phyloP scores from a whole-genome alignment of 2,113 vertebrate genomes.

The Tinamus guttatus region DNA sequence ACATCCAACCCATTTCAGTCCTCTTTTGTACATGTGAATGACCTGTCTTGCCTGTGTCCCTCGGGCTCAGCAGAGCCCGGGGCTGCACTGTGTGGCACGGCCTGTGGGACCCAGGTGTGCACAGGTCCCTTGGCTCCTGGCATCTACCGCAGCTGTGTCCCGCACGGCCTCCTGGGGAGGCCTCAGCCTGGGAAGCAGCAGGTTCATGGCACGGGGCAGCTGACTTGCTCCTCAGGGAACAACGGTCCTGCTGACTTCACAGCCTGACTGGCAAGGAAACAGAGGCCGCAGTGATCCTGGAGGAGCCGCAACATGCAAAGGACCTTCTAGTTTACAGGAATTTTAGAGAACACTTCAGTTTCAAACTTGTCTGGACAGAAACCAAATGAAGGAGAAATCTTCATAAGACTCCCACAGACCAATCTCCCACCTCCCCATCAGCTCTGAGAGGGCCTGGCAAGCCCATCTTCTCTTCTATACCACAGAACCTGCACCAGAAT shows the following conservation, averaged over 20 bases:
- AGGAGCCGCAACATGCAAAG: fast-evolving
- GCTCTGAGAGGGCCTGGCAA: background rate
- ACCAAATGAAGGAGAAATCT: background rate
- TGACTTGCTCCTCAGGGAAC: background rate
- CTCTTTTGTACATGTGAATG: fast-evolving
- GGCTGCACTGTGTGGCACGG: background rate
- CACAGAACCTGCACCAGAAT: too few relatives aligned
- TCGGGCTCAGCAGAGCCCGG: background rate
- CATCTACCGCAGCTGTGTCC: too few relatives aligned
- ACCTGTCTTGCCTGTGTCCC: fast-evolving
- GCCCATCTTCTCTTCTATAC: background rate
- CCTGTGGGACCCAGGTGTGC: fast-evolving
- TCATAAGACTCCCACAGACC: background rate
- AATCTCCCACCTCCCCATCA: fast-evolving
- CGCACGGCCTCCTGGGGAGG: too few relatives aligned
- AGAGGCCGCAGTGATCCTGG: fast-evolving
- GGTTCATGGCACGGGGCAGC: background rate
- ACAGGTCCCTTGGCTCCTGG: too few relatives aligned
- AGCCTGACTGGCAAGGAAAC: background rate
- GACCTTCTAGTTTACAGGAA: background rate
- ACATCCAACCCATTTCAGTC: background rate
- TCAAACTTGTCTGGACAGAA: background rate
- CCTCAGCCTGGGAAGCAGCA: background rate
- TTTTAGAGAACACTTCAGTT: background rate
- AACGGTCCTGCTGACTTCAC: fast-evolving